These are phyloP conservation scores for Poeciliopsis prolifica DNA, from an alignment of 2,113 vertebrate species.

Conservation along the genomic window DNA sequence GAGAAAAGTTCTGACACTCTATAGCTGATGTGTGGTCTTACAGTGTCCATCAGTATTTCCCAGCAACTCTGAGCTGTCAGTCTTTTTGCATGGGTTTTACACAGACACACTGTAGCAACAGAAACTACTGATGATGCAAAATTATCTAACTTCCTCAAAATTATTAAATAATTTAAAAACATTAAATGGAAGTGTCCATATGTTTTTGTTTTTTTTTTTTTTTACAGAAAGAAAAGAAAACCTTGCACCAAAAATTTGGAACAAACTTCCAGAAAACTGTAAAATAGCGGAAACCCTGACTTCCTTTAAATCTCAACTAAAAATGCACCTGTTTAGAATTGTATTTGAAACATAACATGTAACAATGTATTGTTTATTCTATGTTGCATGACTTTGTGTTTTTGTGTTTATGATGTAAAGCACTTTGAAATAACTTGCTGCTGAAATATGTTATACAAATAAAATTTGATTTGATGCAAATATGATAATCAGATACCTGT, in stretches of 20 bases:
- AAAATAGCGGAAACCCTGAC: too few species aligned
- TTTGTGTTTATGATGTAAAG: too few species aligned
- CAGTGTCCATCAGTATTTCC: conserved; percentile 4
- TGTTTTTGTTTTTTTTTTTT: not conserved
- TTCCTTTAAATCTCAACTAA: too few species aligned
- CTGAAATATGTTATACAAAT: too few species aligned
- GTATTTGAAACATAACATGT: too few species aligned
- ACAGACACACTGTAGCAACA: not conserved
- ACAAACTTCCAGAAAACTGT: too few species aligned
- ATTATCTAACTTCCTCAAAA: not conserved
- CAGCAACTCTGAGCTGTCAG: not conserved
- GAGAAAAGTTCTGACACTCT: not conserved
- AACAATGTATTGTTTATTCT: too few species aligned
- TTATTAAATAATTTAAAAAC: not conserved
- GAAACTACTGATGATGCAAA: not conserved
- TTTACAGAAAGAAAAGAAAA: not conserved
- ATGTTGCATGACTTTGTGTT: too few species aligned
- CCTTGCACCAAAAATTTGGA: not conserved
- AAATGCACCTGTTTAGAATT: too few species aligned
- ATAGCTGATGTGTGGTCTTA: not conserved
- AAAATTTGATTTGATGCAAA: too few species aligned
- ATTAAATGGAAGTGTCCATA: not conserved
- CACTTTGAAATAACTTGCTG: too few species aligned
- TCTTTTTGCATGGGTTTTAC: not conserved
- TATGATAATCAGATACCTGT: too few species aligned